phyloP scores from a whole-genome alignment of 2,113 vertebrate species.

The Coptodon bakossiorum region DNA sequence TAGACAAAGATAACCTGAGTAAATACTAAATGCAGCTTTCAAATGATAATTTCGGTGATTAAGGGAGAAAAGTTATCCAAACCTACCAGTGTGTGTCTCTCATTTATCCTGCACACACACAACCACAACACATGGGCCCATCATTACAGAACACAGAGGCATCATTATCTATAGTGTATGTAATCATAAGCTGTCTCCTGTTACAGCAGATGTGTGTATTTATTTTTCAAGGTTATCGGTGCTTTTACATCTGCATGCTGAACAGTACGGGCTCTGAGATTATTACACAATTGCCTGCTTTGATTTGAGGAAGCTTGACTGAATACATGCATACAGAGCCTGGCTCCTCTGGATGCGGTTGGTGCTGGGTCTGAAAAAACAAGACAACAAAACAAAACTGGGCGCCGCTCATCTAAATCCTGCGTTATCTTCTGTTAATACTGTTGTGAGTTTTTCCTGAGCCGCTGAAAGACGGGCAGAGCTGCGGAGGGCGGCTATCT shows the following conservation, averaged over 20 bases:
- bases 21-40: background rate
- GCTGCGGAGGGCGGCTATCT: conserved; percentile 2
- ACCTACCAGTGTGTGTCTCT: background rate
- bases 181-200: background rate
- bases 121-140: background rate
- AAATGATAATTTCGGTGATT: background rate
- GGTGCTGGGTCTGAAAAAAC: background rate
- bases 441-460: background rate
- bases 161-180: background rate
- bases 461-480: background rate
- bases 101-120: background rate
- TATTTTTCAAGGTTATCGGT: background rate
- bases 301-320: conserved; percentile 10
- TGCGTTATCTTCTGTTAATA: conserved; percentile 11
- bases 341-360: background rate
- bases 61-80: background rate
- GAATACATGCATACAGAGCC: background rate
- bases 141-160: background rate
- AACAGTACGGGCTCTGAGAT: background rate
- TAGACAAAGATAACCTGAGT: background rate
- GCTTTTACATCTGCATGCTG: background rate
- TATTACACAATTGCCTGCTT: background rate
- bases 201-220: background rate
- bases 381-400: background rate
- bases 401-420: background rate